phyloP scores from a whole-genome alignment of 2,888 invertebrate species.

The Metopia argyrocephala region DNA sequence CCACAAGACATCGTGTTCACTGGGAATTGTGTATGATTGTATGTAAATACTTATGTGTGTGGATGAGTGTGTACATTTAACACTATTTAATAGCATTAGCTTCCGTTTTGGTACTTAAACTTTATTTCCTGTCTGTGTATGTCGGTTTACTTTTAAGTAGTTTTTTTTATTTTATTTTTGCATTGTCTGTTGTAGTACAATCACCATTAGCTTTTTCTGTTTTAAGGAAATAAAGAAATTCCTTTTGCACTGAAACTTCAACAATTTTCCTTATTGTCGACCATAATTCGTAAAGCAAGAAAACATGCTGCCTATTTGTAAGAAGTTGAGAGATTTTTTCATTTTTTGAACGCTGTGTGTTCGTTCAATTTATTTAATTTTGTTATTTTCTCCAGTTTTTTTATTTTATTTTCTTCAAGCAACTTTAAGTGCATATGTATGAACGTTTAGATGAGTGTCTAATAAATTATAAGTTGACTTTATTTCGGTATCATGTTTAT shows the following conservation, averaged over 20 bases:
- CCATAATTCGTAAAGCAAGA: conserved; percentile 4
- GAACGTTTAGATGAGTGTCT: conserved; percentile 3
- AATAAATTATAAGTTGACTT: conserved; percentile 56
- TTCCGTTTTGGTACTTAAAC: conserved; percentile 62
- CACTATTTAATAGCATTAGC: conserved; percentile 61
- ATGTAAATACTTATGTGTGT: too few relatives aligned
- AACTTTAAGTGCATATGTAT: neutral
- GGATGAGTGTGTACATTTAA: neutral
- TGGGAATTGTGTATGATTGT: too few relatives aligned
- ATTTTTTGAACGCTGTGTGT: conserved; percentile 25
- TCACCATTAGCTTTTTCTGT: conserved; percentile 5
- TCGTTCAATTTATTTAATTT: conserved; percentile 58
- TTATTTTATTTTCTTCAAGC: neutral
- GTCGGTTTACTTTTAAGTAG: conserved; percentile 8
- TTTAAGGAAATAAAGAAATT: neutral
- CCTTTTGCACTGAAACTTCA: neutral
- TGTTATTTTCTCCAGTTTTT: conserved; percentile 37
- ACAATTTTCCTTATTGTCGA: neutral
- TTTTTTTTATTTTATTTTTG: neutral
- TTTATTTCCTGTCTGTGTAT: conserved; percentile 58
- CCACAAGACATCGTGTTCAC: too few relatives aligned
- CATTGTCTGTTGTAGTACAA: conserved; percentile 42
- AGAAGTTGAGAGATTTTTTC: conserved; percentile 39
- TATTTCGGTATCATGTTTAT: conserved; percentile 54
- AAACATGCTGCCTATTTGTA: conserved; percentile 54